phyloP scores from a whole-genome alignment of 2,888 invertebrate species.

The Plagiodera versicolora region DNA sequence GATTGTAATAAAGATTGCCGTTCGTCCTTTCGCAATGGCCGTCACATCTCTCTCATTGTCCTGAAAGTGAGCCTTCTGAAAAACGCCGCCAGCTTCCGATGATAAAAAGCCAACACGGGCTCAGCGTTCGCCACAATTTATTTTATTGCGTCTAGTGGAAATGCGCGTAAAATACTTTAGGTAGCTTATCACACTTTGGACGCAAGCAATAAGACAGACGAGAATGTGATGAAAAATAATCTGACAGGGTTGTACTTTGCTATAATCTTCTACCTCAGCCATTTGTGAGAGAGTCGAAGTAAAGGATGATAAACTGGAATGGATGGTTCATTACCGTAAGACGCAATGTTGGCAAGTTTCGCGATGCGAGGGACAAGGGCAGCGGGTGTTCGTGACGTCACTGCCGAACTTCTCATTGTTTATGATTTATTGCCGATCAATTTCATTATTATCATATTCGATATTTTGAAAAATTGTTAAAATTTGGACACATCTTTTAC shows the following conservation, averaged over 20 bases:
- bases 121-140: conserved; percentile 30
- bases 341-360: too few species aligned
- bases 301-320: too few species aligned
- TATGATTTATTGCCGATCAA: too few species aligned
- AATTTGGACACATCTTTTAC: too few species aligned
- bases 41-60: conserved; percentile 1
- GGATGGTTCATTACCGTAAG: too few species aligned
- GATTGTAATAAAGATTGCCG: not conserved
- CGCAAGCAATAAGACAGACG: conserved; percentile 24
- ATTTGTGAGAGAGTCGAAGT: not conserved
- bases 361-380: too few species aligned
- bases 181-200: conserved; percentile 32
- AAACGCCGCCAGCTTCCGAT: conserved; percentile 28
- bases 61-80: conserved; percentile 22
- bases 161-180: conserved; percentile 32
- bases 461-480: too few species aligned
- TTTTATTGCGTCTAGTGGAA: conserved; percentile 28
- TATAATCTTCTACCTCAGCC: not conserved
- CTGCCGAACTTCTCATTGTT: too few species aligned
- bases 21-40: not conserved
- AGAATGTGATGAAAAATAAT: conserved; percentile 36
- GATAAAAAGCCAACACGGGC: conserved; percentile 20
- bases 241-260: conserved; percentile 18
- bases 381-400: too few species aligned
- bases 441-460: too few species aligned